phyloP scores from a whole-genome alignment of 2,797 vertebrate species.

The Myotis planiceps region DNA sequence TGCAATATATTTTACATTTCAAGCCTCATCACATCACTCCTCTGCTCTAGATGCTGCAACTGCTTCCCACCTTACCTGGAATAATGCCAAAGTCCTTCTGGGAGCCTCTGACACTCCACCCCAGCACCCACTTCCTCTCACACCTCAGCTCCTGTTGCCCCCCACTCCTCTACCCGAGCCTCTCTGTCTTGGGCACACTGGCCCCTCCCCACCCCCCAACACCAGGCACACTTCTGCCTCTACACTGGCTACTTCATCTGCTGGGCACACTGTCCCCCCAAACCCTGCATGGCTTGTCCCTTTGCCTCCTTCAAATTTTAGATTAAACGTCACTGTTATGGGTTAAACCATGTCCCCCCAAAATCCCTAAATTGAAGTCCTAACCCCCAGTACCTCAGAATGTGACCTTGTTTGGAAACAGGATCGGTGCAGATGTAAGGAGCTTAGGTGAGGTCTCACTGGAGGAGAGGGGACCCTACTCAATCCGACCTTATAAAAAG shows the following conservation, averaged over 20 bases:
- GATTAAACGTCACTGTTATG: background rate
- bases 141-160: background rate
- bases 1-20: background rate
- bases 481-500: too few species aligned
- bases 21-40: background rate
- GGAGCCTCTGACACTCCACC: background rate
- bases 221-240: background rate
- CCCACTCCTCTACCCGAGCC: rapidly evolving
- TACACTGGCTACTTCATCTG: background rate
- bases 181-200: background rate
- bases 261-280: background rate
- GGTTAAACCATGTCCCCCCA: background rate
- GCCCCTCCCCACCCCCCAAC: background rate
- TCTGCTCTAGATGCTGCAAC: background rate
- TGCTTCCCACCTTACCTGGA: background rate
- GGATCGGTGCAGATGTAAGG: background rate
- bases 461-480: background rate
- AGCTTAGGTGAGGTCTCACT: background rate
- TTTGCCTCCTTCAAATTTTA: background rate
- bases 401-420: background rate
- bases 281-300: background rate
- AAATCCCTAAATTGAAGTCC: background rate
- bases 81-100: background rate
- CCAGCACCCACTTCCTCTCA: background rate
- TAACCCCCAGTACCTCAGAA: background rate